Percentiles rank a stretch among this genome's conserved stretches.
These are phyloP conservation scores for Hesperophylax magnus DNA, from an alignment of 1,140 invertebrate species.

Conservation along the genomic window DNA sequence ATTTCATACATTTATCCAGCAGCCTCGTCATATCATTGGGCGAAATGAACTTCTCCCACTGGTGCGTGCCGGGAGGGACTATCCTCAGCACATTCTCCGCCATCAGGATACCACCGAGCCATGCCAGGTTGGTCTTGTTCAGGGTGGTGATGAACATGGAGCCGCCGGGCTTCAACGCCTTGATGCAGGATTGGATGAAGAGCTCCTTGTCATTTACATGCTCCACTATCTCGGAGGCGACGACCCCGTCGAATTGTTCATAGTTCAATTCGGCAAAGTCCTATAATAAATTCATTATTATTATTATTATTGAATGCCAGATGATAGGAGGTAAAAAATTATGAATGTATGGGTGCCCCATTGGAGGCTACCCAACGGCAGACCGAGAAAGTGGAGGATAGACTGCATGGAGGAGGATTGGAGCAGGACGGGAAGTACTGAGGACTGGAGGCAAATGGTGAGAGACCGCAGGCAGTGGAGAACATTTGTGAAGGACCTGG, in stretches of 20 bases:
- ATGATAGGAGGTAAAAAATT: no score
- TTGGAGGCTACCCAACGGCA: no score
- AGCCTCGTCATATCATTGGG: constrained; percentile 75
- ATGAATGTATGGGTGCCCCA: no score
- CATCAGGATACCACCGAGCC: constrained; percentile 74
- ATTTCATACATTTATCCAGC: constrained; percentile 64
- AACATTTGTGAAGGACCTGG: no score
- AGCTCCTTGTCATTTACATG: constrained; percentile 78
- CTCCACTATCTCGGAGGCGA: constrained; percentile 87
- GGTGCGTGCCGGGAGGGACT: constrained; percentile 82
- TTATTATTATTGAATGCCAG: no score
- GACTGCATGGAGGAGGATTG: no score
- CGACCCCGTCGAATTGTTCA: constrained; percentile 77
- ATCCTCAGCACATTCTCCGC: constrained; percentile 78
- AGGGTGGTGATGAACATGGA: constrained; percentile 87
- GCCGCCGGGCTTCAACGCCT: constrained; percentile 79
- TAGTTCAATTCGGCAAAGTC: constrained; percentile 63
- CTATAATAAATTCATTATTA: constrained; percentile 58
- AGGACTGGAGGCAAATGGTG: no score
- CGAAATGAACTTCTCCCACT: constrained; percentile 84
- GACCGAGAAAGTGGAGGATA: no score
- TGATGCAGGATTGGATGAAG: constrained; percentile 77
- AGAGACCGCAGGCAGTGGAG: no score
- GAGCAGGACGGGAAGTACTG: no score
- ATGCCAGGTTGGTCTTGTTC: constrained; percentile 78